Percentiles rank a stretch among this genome's conserved stretches.
These are phyloP conservation scores for Orussus abietinus DNA, from an alignment of 1,140 invertebrate species.

Conservation along the genomic window DNA sequence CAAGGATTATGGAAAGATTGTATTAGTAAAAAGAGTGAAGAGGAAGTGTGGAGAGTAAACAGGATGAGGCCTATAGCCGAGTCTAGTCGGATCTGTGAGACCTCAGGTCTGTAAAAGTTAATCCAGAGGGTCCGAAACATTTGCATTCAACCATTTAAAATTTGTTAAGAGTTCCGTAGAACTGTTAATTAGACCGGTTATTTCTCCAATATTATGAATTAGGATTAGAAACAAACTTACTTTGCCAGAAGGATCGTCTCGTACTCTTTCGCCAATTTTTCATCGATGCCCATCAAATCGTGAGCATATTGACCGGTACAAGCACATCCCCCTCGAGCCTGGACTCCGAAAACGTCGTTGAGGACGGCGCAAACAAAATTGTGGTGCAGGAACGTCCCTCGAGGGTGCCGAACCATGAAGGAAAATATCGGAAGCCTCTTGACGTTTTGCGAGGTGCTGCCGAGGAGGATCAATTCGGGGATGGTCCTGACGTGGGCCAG, in stretches of 20 bases:
- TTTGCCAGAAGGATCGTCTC: constrained; percentile 71
- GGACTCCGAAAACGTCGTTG: constrained; percentile 91
- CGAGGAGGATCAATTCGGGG: constrained; percentile 75
- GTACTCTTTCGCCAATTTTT: constrained; percentile 69
- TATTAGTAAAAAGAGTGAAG: no score
- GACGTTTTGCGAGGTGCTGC: constrained; percentile 61
- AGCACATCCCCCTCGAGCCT: constrained; percentile 80
- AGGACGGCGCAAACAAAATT: constrained; percentile 85
- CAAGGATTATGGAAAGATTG: no score
- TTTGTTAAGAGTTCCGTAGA: no score
- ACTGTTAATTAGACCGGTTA: no score
- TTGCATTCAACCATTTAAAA: no score
- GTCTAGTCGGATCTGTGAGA: no score
- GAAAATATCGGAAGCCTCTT: constrained; percentile 80
- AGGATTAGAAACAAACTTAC: constrained; percentile 57
- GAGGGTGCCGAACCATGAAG: constrained; percentile 77
- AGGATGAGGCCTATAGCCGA: no score
- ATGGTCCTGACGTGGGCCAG: constrained; percentile 69
- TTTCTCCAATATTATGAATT: no score
- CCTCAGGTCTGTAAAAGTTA: no score
- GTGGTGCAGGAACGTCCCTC: constrained; percentile 81
- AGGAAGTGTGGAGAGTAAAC: no score
- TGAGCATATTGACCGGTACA: constrained; percentile 83
- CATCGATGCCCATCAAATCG: constrained; percentile 79
- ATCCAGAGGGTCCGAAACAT: no score